Evolutionary conservation across 2,797 vertebrate species (phyloP).

Genomic region (Cryptoblepharus egeriae): DNA sequence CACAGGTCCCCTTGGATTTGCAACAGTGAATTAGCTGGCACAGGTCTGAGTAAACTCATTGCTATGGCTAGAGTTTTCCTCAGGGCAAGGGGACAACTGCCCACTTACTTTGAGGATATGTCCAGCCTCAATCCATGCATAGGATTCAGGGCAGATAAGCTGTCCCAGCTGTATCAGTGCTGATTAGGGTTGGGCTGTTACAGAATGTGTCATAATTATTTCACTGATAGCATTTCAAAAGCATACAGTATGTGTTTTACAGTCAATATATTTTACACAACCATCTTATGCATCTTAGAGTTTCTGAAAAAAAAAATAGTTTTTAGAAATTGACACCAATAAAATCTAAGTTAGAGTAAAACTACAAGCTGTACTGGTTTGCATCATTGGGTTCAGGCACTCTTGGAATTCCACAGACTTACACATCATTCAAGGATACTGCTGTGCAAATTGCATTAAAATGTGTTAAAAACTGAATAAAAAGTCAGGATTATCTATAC

Average conservation of each 20-base stretch:
- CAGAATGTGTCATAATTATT: slow-evolving; percentile 26
- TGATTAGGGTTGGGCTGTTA: background rate
- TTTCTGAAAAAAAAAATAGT: slow-evolving; percentile 37
- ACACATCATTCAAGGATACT: background rate
- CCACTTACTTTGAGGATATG: too few species aligned
- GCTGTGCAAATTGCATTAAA: slow-evolving; percentile 11
- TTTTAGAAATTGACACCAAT: slow-evolving; percentile 50
- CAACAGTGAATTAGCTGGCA: too few species aligned
- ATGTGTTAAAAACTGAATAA: background rate
- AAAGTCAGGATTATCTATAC: slow-evolving; percentile 9
- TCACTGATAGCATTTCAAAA: slow-evolving; percentile 47
- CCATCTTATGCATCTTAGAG: slow-evolving; percentile 52
- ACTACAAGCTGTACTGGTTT: slow-evolving; percentile 18
- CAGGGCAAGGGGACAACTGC: too few species aligned
- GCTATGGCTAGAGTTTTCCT: too few species aligned
- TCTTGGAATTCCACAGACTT: slow-evolving; percentile 9
- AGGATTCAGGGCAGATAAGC: too few species aligned
- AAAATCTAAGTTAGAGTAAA: slow-evolving; percentile 42
- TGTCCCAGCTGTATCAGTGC: too few species aligned
- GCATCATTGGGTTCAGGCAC: slow-evolving; percentile 10
- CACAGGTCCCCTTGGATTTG: too few species aligned
- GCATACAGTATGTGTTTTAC: slow-evolving; percentile 46
- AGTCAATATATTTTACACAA: slow-evolving; percentile 38
- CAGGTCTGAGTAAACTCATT: too few species aligned
- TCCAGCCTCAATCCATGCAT: too few species aligned